These are phyloP conservation scores for Incurvaria masculella DNA, from an alignment of 2,888 invertebrate genomes.

Conservation along the genomic window DNA sequence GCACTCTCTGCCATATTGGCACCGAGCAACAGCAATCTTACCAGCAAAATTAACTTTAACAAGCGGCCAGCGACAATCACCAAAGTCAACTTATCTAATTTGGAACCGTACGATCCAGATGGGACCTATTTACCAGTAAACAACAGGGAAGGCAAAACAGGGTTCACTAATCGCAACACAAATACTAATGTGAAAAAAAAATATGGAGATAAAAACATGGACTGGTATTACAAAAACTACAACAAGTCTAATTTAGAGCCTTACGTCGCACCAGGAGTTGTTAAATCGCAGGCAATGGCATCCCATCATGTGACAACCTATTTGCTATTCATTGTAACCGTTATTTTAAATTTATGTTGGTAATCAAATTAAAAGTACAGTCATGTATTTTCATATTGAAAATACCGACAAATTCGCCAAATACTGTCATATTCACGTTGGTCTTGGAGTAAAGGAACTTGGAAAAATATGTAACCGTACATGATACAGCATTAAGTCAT, in stretches of 20 bases:
- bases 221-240: slow-evolving; percentile 87
- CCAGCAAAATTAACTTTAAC: slow-evolving; percentile 27
- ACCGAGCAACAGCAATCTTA: slow-evolving; percentile 46
- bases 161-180: slow-evolving; percentile 35
- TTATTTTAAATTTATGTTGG: no score
- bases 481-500: no score
- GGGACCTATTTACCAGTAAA: slow-evolving; percentile 36
- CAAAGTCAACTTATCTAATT: slow-evolving; percentile 41
- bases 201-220: slow-evolving; percentile 55
- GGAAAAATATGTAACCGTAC: no score
- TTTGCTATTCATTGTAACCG: no score
- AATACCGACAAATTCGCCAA: no score
- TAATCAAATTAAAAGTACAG: no score
- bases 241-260: slow-evolving; percentile 59
- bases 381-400: no score
- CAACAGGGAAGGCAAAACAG: slow-evolving; percentile 42
- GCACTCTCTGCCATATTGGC: slow-evolving; percentile 62
- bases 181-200: slow-evolving; percentile 43
- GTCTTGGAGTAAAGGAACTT: no score
- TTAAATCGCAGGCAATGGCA: background rate
- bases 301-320: no score
- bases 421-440: no score
- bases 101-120: slow-evolving; percentile 31
- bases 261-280: slow-evolving; percentile 42
- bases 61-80: slow-evolving; percentile 44